Evolutionary conservation across 2,888 invertebrate species (phyloP).

Genomic region (Ditula angustiorana): DNA sequence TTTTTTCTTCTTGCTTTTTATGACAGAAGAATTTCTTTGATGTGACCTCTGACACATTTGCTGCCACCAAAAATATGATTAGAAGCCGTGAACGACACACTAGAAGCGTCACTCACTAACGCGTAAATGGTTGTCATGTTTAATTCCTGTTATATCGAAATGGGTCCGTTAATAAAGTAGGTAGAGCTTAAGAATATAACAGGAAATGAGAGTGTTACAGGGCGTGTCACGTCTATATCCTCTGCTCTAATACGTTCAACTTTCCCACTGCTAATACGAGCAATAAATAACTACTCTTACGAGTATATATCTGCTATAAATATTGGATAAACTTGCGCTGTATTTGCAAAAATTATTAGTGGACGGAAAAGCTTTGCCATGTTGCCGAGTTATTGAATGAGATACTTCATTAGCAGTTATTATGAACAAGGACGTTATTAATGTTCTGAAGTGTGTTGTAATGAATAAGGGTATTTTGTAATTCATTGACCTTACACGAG

Average conservation of each 20-base stretch:
- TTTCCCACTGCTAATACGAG: slow-evolving; percentile 9
- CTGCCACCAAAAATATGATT: no score
- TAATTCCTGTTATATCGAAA: not conserved
- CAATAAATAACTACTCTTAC: slow-evolving; percentile 20
- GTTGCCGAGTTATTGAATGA: slow-evolving; percentile 17
- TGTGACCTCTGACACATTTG: no score
- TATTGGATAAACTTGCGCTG: slow-evolving; percentile 10
- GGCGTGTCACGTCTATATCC: slow-evolving; percentile 10
- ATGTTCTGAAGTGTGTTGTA: not conserved
- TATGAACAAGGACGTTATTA: slow-evolving; percentile 4
- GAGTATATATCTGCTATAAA: slow-evolving; percentile 11
- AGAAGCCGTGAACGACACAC: no score
- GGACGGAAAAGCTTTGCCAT: slow-evolving; percentile 3
- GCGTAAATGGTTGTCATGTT: no score
- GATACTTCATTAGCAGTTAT: slow-evolving; percentile 24
- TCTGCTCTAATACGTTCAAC: slow-evolving; percentile 3
- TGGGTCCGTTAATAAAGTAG: not conserved
- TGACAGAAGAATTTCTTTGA: no score
- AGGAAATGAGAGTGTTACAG: slow-evolving; percentile 3
- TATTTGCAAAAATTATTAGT: slow-evolving; percentile 14
- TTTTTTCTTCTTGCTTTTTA: no score
- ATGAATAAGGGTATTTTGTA: not conserved
- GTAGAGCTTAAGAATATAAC: slow-evolving; percentile 1
- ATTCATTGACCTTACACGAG: not conserved
- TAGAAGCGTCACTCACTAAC: no score